Evolutionary conservation across 2,888 invertebrate species (phyloP).

Genomic region (Belgica antarctica): DNA sequence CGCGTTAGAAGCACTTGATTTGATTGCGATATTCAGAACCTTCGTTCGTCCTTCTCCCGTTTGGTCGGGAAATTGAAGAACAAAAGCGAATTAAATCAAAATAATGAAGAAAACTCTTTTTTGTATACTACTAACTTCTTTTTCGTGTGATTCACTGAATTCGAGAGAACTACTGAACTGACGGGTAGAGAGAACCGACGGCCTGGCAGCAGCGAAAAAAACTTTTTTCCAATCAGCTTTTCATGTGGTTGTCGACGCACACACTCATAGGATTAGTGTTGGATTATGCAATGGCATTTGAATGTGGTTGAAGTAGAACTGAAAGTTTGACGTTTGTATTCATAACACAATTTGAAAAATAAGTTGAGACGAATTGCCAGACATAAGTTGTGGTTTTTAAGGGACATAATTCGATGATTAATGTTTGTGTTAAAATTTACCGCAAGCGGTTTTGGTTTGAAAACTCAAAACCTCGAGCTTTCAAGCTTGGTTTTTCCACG

Average conservation of each 20-base stretch:
- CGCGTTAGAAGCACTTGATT: background rate
- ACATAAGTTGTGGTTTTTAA: background rate
- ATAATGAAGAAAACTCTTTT: constrained; percentile 9
- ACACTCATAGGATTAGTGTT: background rate
- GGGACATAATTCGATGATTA: background rate
- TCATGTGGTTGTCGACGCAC: background rate
- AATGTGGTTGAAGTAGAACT: constrained; percentile 8
- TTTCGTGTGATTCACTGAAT: constrained; percentile 41
- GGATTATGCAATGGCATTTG: constrained; percentile 10
- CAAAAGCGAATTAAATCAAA: constrained; percentile 23
- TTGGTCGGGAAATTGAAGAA: background rate
- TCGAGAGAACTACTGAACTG: constrained; percentile 43
- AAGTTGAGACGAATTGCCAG: constrained; percentile 12
- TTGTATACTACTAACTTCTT: constrained; percentile 36
- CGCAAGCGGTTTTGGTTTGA: background rate
- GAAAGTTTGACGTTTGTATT: background rate
- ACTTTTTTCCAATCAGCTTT: background rate
- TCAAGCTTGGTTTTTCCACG: background rate
- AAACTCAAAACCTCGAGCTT: background rate
- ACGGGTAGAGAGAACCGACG: constrained; percentile 33
- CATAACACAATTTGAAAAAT: background rate
- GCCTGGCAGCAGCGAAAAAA: constrained; percentile 29
- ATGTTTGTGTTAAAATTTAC: background rate
- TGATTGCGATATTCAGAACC: background rate
- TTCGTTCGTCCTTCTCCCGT: background rate